Conservation (phyloP, 2,888 invertebrate species). For the Gnatocerus cornutus region DNA sequence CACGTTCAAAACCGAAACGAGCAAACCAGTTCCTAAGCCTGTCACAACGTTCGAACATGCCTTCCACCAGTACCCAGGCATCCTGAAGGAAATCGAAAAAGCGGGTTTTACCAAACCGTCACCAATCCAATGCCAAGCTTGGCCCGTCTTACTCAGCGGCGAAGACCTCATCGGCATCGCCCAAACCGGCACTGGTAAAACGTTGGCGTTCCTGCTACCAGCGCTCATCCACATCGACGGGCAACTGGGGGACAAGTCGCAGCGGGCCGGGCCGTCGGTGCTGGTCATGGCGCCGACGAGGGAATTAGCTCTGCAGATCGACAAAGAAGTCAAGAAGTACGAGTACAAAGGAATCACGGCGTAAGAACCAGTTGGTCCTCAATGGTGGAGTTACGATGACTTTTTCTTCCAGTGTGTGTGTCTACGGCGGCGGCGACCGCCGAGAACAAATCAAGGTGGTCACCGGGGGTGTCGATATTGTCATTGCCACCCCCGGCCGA, state of each 20-base stretch:
- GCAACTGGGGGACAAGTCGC: slow-evolving; percentile 81
- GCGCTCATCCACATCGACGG: slow-evolving; percentile 94
- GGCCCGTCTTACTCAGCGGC: slow-evolving; percentile 94
- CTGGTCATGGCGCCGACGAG: slow-evolving; percentile 94
- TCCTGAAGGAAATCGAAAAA: slow-evolving; percentile 85
- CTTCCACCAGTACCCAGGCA: slow-evolving; percentile 86
- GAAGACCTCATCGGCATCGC: slow-evolving; percentile 97
- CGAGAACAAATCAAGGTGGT: slow-evolving; percentile 84
- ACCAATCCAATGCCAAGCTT: slow-evolving; percentile 94
- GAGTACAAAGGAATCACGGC: slow-evolving; percentile 90
- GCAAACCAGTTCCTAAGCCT: slow-evolving; percentile 81
- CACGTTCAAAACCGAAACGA: slow-evolving; percentile 72
- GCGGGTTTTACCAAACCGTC: slow-evolving; percentile 88
- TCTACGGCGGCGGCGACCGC: slow-evolving; percentile 93
- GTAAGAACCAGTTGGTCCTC: slow-evolving; percentile 73
- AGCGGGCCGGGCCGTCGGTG: slow-evolving; percentile 88
- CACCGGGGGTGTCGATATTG: slow-evolving; percentile 89
- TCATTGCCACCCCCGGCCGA: slow-evolving; percentile 96
- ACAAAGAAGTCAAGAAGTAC: slow-evolving; percentile 92
- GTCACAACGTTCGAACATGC: slow-evolving; percentile 88
- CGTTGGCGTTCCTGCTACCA: slow-evolving; percentile 93
- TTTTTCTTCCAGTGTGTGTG: slow-evolving; percentile 78
- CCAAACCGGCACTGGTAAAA: slow-evolving; percentile 95
- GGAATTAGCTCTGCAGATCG: slow-evolving; percentile 94
- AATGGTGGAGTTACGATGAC: too few species aligned